Conservation (phyloP, 2,113 vertebrate genomes). For the Mus pahari region DNA sequence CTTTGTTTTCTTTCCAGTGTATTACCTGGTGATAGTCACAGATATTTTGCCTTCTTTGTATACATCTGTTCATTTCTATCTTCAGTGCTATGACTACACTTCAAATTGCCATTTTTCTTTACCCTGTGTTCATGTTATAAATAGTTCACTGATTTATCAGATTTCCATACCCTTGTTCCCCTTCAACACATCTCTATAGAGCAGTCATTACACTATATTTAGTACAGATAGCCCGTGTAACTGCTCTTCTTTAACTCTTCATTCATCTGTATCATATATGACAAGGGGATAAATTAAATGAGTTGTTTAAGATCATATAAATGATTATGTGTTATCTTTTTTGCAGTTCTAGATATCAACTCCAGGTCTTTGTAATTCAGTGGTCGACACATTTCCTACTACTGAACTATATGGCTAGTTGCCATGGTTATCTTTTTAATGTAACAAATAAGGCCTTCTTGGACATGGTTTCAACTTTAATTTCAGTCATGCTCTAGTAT, state of each 20-base stretch:
- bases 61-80: neutral
- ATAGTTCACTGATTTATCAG: neutral
- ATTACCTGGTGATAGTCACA: neutral
- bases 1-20: neutral
- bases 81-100: neutral
- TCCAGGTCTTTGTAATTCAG: neutral
- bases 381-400: neutral
- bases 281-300: neutral
- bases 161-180: neutral
- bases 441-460: neutral
- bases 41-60: slow-evolving; percentile 32
- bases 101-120: slow-evolving; percentile 42
- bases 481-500: neutral
- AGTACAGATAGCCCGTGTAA: neutral
- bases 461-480: neutral
- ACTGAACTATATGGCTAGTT: neutral
- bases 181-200: neutral
- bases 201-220: neutral
- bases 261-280: neutral
- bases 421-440: neutral
- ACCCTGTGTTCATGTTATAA: neutral
- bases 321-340: neutral
- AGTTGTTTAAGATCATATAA: neutral
- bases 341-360: neutral
- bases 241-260: neutral